Percentiles rank a stretch among this genome's conserved stretches.
phyloP scores from a whole-genome alignment of 1,140 invertebrate species.

The Brachionus rubens region DNA sequence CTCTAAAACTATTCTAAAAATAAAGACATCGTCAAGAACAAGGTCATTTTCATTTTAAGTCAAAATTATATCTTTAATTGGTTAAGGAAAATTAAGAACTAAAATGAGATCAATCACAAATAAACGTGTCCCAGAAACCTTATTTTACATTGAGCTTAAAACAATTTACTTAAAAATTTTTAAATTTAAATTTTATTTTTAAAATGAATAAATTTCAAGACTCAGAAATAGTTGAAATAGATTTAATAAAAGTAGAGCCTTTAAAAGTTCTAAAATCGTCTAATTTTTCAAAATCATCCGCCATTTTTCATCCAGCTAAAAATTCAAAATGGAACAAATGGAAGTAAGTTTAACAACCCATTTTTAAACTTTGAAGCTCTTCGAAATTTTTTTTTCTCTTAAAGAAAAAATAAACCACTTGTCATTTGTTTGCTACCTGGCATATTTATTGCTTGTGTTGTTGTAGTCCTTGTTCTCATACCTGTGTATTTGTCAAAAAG shows the following conservation, averaged over 20 bases:
- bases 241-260: conserved; percentile 25
- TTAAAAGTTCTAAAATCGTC: background rate
- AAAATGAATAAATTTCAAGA: background rate
- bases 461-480: background rate
- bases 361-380: background rate
- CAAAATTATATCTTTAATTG: no score
- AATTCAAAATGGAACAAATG: conserved; percentile 10
- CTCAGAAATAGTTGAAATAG: background rate
- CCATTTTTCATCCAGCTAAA: conserved; percentile 34
- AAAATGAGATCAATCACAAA: no score
- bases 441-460: background rate
- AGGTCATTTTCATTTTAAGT: no score
- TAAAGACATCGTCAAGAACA: no score
- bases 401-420: conserved; percentile 23
- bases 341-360: background rate
- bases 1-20: no score
- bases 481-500: conserved; percentile 22
- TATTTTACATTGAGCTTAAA: no score
- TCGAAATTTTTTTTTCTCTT: background rate
- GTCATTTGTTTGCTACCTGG: background rate
- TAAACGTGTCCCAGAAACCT: no score
- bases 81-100: no score
- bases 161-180: no score
- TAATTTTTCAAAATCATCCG: background rate
- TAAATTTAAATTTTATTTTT: no score